Percentiles rank a stretch among this genome's conserved stretches.
Conservation (phyloP, 2,888 invertebrate genomes). For the Diplolepis rosae region DNA sequence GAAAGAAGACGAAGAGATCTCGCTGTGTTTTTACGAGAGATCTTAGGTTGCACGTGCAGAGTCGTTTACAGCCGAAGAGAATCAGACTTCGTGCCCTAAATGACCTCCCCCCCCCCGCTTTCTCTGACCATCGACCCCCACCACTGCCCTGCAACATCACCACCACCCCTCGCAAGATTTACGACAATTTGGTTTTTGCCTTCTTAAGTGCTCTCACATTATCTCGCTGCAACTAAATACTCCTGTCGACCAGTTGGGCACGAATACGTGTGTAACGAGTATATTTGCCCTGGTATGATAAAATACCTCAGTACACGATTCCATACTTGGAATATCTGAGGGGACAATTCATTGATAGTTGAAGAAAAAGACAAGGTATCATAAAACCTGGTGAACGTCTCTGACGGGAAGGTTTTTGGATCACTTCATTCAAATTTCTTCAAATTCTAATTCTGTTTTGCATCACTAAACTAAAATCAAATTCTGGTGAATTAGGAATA, state of each 20-base stretch:
- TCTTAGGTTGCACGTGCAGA: constrained; percentile 47
- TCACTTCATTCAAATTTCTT: too few relatives aligned
- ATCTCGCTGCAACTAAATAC: constrained; percentile 65
- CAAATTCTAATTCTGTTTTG: too few relatives aligned
- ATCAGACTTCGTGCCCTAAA: constrained; percentile 60
- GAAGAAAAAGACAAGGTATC: too few relatives aligned
- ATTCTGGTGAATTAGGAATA: too few relatives aligned
- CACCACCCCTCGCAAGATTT: constrained; percentile 58
- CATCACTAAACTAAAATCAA: too few relatives aligned
- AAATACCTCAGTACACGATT: too few relatives aligned
- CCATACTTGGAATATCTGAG: too few relatives aligned
- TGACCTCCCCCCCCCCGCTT: constrained; percentile 47
- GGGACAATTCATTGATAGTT: too few relatives aligned
- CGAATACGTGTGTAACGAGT: constrained; percentile 50
- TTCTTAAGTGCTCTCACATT: constrained; percentile 64
- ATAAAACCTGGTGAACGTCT: too few relatives aligned
- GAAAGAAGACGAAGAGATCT: constrained; percentile 43
- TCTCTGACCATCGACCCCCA: constrained; percentile 25
- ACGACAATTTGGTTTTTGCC: constrained; percentile 66
- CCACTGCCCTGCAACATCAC: constrained; percentile 38
- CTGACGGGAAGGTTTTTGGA: too few relatives aligned
- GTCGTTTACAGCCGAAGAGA: constrained; percentile 65
- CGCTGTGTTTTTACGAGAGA: constrained; percentile 54
- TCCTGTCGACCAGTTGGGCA: constrained; percentile 34
- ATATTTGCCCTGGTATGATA: constrained; percentile 50